Percentiles rank a stretch among this genome's conserved stretches.
Conservation (phyloP, 2,797 vertebrate genomes). For the Streptopelia turtur region DNA sequence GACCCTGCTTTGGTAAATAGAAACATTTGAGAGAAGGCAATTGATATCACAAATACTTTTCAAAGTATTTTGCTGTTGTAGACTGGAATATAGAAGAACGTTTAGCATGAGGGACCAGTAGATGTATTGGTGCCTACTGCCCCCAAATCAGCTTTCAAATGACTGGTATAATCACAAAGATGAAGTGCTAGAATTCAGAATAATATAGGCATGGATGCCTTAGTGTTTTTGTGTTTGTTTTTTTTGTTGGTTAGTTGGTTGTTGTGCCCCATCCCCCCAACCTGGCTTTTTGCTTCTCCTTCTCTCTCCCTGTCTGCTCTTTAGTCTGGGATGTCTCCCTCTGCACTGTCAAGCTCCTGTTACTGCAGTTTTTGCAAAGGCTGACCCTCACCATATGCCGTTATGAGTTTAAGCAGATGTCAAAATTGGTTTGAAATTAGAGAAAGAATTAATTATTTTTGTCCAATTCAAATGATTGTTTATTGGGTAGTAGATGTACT, state of each 20-base stretch:
- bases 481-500: not conserved
- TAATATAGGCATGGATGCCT: not conserved
- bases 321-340: not conserved
- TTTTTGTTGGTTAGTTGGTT: too few species aligned
- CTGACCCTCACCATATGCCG: not conserved
- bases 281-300: not conserved
- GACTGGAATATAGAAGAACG: not conserved
- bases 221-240: not conserved
- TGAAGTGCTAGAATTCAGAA: not conserved
- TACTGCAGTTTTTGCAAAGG: not conserved
- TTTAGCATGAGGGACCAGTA: not conserved
- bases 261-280: too few species aligned
- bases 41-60: not conserved
- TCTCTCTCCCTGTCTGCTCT: not conserved
- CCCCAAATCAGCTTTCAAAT: not conserved
- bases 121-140: not conserved
- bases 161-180: not conserved
- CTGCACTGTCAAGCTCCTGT: not conserved
- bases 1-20: not conserved
- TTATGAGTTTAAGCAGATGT: not conserved
- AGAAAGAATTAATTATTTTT: not conserved
- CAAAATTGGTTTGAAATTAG: not conserved
- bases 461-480: not conserved
- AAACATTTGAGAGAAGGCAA: not conserved
- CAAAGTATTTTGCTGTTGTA: not conserved